Conservation (phyloP, 2,113 vertebrate species). For the Sterrhoptilus dennistouni region DNA sequence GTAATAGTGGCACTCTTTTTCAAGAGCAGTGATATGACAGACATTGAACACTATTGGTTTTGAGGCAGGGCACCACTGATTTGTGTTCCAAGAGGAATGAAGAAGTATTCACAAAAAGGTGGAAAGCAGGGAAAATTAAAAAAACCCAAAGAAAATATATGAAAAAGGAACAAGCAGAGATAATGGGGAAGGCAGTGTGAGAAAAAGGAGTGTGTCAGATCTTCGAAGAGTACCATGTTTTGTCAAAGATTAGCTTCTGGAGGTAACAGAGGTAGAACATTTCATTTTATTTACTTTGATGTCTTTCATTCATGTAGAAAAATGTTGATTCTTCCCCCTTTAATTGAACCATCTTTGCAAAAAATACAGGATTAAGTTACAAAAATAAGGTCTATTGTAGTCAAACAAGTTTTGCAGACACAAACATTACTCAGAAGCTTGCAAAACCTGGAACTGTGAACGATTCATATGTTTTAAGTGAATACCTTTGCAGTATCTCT, state of each 20-base stretch:
- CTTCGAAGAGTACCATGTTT: neutral
- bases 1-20: neutral
- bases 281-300: neutral
- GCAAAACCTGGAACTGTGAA: neutral
- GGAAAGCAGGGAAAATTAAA: neutral
- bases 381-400: neutral
- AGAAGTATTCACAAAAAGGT: neutral
- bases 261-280: neutral
- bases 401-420: conserved; percentile 30
- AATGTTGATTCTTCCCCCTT: neutral
- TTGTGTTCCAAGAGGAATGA: neutral
- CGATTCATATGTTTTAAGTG: neutral
- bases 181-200: neutral
- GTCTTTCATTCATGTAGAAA: neutral
- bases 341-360: neutral
- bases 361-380: conserved; percentile 2
- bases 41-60: neutral
- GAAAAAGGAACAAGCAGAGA: neutral
- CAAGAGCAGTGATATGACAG: neutral
- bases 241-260: neutral
- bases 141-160: neutral
- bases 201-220: neutral
- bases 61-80: neutral
- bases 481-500: neutral
- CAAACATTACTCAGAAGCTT: neutral